Conservation (phyloP, 2,797 vertebrate species). For the Apogon talboti region DNA sequence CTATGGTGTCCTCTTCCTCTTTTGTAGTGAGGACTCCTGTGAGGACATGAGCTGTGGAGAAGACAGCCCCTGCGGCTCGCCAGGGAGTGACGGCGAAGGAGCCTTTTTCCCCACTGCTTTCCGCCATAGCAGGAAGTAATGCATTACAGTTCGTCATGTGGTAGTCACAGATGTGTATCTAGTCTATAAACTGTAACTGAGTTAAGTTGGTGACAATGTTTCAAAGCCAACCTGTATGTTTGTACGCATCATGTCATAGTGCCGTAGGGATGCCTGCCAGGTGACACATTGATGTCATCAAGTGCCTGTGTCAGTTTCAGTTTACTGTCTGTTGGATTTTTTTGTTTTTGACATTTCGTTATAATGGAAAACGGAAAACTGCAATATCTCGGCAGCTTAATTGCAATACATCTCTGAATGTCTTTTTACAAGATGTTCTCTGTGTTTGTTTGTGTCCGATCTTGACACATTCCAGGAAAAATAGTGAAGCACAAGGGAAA, state of each 20-base stretch:
- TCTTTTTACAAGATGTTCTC: slow-evolving; percentile 54
- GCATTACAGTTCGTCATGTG: slow-evolving; percentile 58
- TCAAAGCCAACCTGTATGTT: slow-evolving; percentile 28
- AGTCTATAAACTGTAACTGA: slow-evolving; percentile 25
- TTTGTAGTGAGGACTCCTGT: slow-evolving; percentile 89
- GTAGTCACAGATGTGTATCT: slow-evolving; percentile 19
- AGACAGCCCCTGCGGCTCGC: slow-evolving; percentile 90
- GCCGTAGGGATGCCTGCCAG: slow-evolving; percentile 25
- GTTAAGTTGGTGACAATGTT: slow-evolving; percentile 29
- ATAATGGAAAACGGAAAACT: slow-evolving; percentile 52
- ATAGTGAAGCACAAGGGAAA: slow-evolving; percentile 51
- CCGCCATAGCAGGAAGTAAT: slow-evolving; percentile 72
- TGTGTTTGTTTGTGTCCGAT: slow-evolving; percentile 66
- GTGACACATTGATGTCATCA: slow-evolving; percentile 50
- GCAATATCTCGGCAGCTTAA: slow-evolving; percentile 81
- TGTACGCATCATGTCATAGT: slow-evolving; percentile 25
- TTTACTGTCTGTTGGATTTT: slow-evolving; percentile 39
- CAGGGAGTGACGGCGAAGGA: slow-evolving; percentile 88
- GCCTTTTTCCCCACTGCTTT: slow-evolving; percentile 89
- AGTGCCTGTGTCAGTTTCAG: slow-evolving; percentile 69
- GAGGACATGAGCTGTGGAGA: slow-evolving; percentile 94
- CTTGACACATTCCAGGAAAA: slow-evolving; percentile 68
- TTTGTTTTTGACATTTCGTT: slow-evolving; percentile 42
- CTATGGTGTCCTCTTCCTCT: not conserved
- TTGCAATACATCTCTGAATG: slow-evolving; percentile 44